Evolutionary conservation across 2,888 invertebrate species (phyloP), one percentile per base, ranked within the genome.

Genomic region (Diloba caeruleocephala): DNA sequence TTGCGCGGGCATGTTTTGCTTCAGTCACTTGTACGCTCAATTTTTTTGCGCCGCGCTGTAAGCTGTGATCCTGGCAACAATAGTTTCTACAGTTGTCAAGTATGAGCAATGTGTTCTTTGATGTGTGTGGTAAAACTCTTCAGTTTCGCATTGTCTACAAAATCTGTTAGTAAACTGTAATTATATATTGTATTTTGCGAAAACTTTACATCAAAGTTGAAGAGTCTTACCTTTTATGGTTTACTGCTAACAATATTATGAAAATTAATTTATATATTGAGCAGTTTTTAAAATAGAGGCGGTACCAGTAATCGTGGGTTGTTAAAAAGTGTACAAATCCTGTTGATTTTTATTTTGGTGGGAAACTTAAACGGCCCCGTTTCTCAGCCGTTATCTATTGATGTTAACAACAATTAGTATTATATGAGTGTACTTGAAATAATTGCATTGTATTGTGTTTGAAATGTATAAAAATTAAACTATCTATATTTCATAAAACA

Each of bases 391-490:
- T 15, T 28, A 21, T 29, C 26, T 42, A 46, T 28, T 14, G 41
- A 21, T 1, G 37, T 26, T 23, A 5, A 41, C 53, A 46, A 29
- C 17, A 26, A 46, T 59, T 23, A 45, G 39, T 38, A 37, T 14
- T 17, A 44, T 7, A 45, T 19, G 49, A 51, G 49, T 71, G 63
- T 67, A 67, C 50, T 62, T 51, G 28, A 26, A 43, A 50, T 58
- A 51, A 33, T 38, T 68, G 46, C 49, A 72, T 70, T 68, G 46
- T 46, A 72, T 70, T 60, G 43, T 50, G 38, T 42, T 60, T 61
- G 54, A 36, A 57, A 61, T 48, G 46, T 53, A 54, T 53, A 54
- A 46, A 34, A 36, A 46, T 46, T 48, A 46, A 53, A 54, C 51
- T 58, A 45, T 58, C 44, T 36, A 58, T 39, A 56, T 42, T 32